Conservation (phyloP, 1,140 invertebrate genomes). For the Ceratina japonica region DNA sequence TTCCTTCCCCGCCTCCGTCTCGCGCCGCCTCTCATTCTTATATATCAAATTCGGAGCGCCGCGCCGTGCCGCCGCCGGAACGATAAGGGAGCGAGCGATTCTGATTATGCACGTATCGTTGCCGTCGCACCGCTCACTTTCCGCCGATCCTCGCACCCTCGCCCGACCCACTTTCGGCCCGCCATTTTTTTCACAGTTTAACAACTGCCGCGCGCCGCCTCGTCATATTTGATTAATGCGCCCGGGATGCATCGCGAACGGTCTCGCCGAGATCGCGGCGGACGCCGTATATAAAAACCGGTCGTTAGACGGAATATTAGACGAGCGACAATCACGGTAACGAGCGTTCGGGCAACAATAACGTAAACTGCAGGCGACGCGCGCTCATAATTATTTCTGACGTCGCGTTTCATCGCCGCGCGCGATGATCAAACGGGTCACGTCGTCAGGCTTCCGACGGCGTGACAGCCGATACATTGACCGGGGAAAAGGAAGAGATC, state of each 20-base stretch:
- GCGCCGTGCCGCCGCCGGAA: too few species aligned
- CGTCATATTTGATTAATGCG: too few species aligned
- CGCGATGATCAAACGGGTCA: conserved; percentile 56
- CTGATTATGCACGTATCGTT: conserved; percentile 49
- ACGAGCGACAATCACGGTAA: conserved; percentile 13
- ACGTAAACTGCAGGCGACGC: not conserved
- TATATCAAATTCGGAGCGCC: conserved; percentile 41
- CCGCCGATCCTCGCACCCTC: conserved; percentile 33
- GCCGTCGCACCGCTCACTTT: conserved; percentile 35
- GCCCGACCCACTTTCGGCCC: not conserved
- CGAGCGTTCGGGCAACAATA: conserved; percentile 7
- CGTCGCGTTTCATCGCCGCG: conserved; percentile 33
- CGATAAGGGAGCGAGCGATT: conserved; percentile 41
- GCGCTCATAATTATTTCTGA: conserved; percentile 53
- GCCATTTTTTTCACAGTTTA: too few species aligned
- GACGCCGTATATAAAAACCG: too few species aligned
- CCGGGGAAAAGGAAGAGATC: conserved; percentile 12
- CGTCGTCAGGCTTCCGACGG: conserved; percentile 50
- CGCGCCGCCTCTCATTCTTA: conserved; percentile 54
- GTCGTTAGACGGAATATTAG: too few species aligned
- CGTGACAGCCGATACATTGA: conserved; percentile 49
- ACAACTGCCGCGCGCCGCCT: too few species aligned
- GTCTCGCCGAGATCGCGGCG: not conserved
- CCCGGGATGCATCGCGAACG: not conserved
- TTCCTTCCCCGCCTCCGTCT: conserved; percentile 34